These are phyloP conservation scores for Polymixis flavicincta DNA, from an alignment of 2,888 invertebrate species.

Conservation along the genomic window DNA sequence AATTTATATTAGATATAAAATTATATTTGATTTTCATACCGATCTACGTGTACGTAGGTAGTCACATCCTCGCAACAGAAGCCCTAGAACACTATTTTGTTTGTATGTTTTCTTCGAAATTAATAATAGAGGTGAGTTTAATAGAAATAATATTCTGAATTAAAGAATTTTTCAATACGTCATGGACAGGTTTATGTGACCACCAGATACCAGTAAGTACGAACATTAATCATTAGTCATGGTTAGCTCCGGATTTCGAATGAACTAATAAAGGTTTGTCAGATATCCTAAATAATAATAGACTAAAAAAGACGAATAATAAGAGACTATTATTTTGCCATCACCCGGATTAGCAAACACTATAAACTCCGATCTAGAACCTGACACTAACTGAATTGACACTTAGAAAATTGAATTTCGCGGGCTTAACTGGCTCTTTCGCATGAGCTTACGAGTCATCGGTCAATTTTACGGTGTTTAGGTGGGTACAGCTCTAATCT, in stretches of 20 bases:
- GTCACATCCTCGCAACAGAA: neutral
- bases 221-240: no score
- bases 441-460: neutral
- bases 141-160: no score
- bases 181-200: no score
- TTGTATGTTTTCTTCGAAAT: neutral
- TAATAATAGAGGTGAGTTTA: no score
- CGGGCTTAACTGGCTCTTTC: no score
- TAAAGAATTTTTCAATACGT: no score
- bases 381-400: no score
- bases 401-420: no score
- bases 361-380: neutral
- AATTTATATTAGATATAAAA: slow-evolving; percentile 6
- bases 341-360: neutral
- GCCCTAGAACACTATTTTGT: neutral
- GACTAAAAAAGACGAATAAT: no score
- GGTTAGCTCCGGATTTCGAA: no score
- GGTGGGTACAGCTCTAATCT: slow-evolving; percentile 4
- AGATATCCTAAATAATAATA: neutral
- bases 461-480: neutral
- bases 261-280: neutral
- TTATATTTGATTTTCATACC: neutral
- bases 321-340: neutral
- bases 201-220: no score
- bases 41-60: neutral